Base-by-base conservation (phyloP, 1,140 invertebrate species). In the Hyphantria cunea region DNA sequence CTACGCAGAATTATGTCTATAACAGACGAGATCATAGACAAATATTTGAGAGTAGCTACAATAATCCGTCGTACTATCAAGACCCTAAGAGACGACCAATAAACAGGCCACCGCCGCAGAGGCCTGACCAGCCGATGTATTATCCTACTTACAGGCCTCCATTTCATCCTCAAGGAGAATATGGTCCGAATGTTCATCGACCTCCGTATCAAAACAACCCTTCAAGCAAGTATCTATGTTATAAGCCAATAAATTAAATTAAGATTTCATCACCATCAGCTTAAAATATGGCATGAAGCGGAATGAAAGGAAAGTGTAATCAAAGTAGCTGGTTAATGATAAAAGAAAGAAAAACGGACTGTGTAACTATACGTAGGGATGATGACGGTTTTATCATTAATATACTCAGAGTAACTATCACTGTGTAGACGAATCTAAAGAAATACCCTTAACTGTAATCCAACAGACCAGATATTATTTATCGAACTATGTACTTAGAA, bases 101-200 rank as follows among this genome's bases (percentile, higher is more conserved):
- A 12, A 13, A 52, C 10, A 47, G 17, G 9, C 59, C 65, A 11
- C 33, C 47, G 6, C 10, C 45, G 49, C 13, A 54, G 42, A 47
- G 51, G 32, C 47, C 56, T 42, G 32, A 68, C 39, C 63, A 41
- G 9, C 63, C 72, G 0, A 25, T 44, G 25, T 51, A 78, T 39
- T 78, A 82, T 41, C 86, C 81, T 0, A 71, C 72, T n/a, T n/a
- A n/a, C 3, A 64, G 77, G 44, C 79, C 84, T 41, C 86, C 83
- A 0, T 80, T 71, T 48, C 61, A 64, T 50, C 74, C 74, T 39
- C 84, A 82, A 53, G 86, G 86, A 9, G 70, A 72, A 15, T 86
- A 84, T 41, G 75, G 76, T 13, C 66, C 66, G 7, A 86, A 87
- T 65, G 39, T 50, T 1, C 86, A 86, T 49, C 68, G 74, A 42